Base-by-base conservation (phyloP, 1,140 invertebrate species). In the Trichonephila clavipes region DNA sequence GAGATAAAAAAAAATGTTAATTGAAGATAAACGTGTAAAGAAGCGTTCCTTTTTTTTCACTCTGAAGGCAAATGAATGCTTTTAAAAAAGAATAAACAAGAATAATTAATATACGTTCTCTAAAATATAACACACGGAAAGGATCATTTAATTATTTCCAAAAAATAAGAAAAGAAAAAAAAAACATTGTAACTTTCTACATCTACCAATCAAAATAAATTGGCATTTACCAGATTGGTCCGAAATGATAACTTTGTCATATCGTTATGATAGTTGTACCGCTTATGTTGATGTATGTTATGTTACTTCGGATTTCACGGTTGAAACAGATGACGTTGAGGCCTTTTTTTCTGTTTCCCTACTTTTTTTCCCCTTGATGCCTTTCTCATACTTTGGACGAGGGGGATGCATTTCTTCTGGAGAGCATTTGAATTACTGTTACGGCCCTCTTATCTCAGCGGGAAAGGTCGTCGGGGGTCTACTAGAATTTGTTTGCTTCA, bases 391-490 rank as follows among this genome's bases (percentile, higher is more conserved):
- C 69, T 28, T 28, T 77, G 12, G 34, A 40, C 5, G 69, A 16
- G 28, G 16, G 28, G 28, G 69, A 77, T 34, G 28, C 69, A 77
- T 77, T 34, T 77, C 69, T 77, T 34, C 16, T 40, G 69, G 7
- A 51, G 82, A 58, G 82, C 51, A 59, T 83, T 51, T 83, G 51
- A 83, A 24, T 51, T 58, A 83, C 82, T 19, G 82, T 83, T 83
- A 51, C 51, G 82, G 10, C 51, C 40, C 82, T 58, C 82, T 83
- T 83, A 83, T 83, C 82, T 58, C 82, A 24, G 82, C 51, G 19
- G 82, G 82, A 58, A 24, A 83, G 82, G 82, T 58, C 82, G 82
- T 59, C 51, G 82, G 82, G 82, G 82, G 82, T 51, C 82, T 51
- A 19, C 6, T n/a, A 58, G 82, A 83, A 83, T 83, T 83, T 59